Base-by-base conservation (phyloP, 1,140 invertebrate genomes). In the Conus ventricosus region DNA sequence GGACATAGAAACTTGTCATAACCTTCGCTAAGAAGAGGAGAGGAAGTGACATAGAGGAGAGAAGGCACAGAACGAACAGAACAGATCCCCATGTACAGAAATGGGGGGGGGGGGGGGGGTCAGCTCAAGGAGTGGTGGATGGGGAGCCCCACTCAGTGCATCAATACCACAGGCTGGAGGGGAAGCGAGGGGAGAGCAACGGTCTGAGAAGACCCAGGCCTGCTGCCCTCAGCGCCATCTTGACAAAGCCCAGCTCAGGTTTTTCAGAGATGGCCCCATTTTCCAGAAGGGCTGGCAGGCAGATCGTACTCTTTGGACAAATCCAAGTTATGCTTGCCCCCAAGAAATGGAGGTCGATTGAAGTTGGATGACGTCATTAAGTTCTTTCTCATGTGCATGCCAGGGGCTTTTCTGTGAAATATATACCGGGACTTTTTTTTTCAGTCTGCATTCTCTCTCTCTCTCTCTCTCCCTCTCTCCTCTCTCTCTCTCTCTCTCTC, bases 311-410 rank as follows among this genome's bases (percentile, higher is more conserved):
- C 8, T 83, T 83, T 83, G 53, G 55, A 55, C 55, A 55, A 83
- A 23, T 55, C 55, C 55, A 39, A 55, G 39, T 83, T 27, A 63
- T 75, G 63, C 17, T 39, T 85, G 71, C 23, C 84, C 67, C 51
- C 39, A 51, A 63, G 25, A 6, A 85, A 53, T 53, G 39, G 39
- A 39, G 84, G 84, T 85, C 84, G 20, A 76, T 85, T 85, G 75
- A 85, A 85, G 8, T 85, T 85, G 51, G 51, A 71, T 85, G 84
- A 85, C 84, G 84, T 85, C 84, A 85, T 67, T 63, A 76, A 76
- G 60, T 20, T 53, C 23, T 76, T 60, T 85, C 55, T 83, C 55
- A 55, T 53, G 53, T 27, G 51, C 4, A 25, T 5, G 27, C 76
- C 76, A n/a, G 25, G 25, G 27, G 76, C n/a, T 27, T 78, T 78